Base-by-base conservation (phyloP, 1,140 invertebrate genomes). In the Colletes latitarsis region DNA sequence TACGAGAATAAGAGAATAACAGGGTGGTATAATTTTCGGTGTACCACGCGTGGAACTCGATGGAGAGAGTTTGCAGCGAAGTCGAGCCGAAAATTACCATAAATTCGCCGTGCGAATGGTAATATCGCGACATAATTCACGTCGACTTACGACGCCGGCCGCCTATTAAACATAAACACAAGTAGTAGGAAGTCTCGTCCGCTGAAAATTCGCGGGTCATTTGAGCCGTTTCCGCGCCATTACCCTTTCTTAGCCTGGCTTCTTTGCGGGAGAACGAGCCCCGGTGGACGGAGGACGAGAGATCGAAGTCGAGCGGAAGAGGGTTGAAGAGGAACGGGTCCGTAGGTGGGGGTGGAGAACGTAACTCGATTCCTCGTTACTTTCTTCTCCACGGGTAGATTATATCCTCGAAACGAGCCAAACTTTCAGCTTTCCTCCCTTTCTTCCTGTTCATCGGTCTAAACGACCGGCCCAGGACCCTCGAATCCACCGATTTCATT, bases 201-300 rank as follows among this genome's bases (percentile, higher is more conserved):
- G 83, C 79, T 87, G 88, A 88, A 91, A 91, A 92, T 93, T 93
- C 91, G 90, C 92, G 91, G 92, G 90, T 93, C 92, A 92, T 93
- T 93, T 93, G 92, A 93, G 91, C 89, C 87, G 90, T 92, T 93
- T 92, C 92, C 92, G 89, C 91, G 78, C 92, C 93, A 93, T 93
- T 93, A 93, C 91, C 91, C 89, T 90, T 93, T 90, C 91, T 91
- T 89, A 89, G 89, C 82, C 57, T 46, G 60, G 72, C 71, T 87
- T 70, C 85, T 87, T 77, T 68, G 62, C 73, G 55, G 66, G 69
- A 57, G 82, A 78, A 85, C 68, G 81, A 77, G 39, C 58, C 41
- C 73, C 75, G 57, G 52, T 77, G 62, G 43, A 82, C 60, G 17
- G 67, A 49, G 55, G 39, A 64, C 63, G 58, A 75, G 41, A 77